phyloP scores from a whole-genome alignment of 1,140 invertebrate genomes.

The Copidosoma floridanum region DNA sequence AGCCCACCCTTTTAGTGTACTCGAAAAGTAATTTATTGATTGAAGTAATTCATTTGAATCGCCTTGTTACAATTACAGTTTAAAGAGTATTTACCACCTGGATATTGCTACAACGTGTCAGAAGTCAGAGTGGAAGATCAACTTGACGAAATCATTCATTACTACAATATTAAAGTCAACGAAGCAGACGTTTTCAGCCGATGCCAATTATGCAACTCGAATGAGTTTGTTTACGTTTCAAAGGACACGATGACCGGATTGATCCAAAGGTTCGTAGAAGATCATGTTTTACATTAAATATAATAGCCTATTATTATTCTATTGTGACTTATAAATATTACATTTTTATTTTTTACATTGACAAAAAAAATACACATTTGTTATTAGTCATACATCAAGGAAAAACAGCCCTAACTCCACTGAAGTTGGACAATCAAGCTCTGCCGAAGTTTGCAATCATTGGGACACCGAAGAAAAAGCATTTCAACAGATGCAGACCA shows the following conservation, averaged over 20 bases:
- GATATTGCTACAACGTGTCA: slow-evolving; percentile 58
- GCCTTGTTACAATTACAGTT: no score
- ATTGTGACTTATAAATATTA: background rate
- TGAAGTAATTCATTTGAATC: no score
- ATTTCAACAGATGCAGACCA: background rate
- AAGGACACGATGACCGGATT: slow-evolving; percentile 51
- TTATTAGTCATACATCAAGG: no score
- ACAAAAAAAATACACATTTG: no score
- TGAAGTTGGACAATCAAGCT: no score
- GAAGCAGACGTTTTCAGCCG: slow-evolving; percentile 66
- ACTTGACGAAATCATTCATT: slow-evolving; percentile 60
- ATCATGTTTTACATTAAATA: no score
- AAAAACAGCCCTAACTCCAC: no score
- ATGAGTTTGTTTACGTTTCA: slow-evolving; percentile 58
- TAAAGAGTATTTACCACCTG: slow-evolving; percentile 50
- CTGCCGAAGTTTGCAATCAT: background rate
- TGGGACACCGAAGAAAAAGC: background rate
- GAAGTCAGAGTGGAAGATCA: slow-evolving; percentile 55
- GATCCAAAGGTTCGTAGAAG: no score
- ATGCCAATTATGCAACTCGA: slow-evolving; percentile 66
- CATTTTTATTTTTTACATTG: no score
- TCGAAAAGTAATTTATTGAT: no score
- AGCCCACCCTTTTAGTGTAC: no score
- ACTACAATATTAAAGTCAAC: slow-evolving; percentile 64
- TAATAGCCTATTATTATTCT: background rate